A percentile compares a stretch with the other conserved stretches of the same genome.
Conservation (phyloP, 2,888 invertebrate genomes). For the Drosophila fulvimacula region DNA sequence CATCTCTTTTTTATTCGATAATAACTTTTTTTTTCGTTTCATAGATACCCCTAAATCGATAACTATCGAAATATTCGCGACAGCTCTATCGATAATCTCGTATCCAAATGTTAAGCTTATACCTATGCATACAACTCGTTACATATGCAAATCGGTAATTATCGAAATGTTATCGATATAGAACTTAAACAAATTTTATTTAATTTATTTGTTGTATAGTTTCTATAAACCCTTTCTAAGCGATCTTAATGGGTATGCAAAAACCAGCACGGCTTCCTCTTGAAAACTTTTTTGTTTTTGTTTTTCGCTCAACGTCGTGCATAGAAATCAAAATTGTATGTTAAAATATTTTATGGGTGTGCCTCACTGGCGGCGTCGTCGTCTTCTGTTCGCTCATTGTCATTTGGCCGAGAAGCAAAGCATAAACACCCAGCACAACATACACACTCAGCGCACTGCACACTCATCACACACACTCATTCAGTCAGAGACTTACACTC, state of each 20-base stretch:
- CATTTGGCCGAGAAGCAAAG: conserved; percentile 41
- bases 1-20: too few species aligned
- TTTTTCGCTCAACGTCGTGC: conserved; percentile 44
- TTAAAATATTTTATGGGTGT: conserved; percentile 65
- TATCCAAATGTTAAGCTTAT: too few species aligned
- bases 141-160: too few species aligned
- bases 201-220: background rate
- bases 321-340: conserved; percentile 70
- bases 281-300: conserved; percentile 28
- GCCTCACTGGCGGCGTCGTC: conserved; percentile 24
- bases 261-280: conserved; percentile 53
- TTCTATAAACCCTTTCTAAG: background rate
- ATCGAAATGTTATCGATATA: too few species aligned
- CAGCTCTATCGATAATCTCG: too few species aligned
- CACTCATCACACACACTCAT: conserved; percentile 16
- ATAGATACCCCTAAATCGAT: too few species aligned
- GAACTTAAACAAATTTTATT: background rate
- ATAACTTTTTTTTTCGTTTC: background rate
- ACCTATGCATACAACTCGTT: too few species aligned
- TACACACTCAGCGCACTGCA: conserved; percentile 1
- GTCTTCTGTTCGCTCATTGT: conserved; percentile 59
- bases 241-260: conserved; percentile 18
- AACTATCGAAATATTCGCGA: too few species aligned
- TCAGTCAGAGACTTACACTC: conserved; percentile 8
- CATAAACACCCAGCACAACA: conserved; percentile 35